phyloP scores from a whole-genome alignment of 2,888 invertebrate species.

The Nephrocerus scutellatus region DNA sequence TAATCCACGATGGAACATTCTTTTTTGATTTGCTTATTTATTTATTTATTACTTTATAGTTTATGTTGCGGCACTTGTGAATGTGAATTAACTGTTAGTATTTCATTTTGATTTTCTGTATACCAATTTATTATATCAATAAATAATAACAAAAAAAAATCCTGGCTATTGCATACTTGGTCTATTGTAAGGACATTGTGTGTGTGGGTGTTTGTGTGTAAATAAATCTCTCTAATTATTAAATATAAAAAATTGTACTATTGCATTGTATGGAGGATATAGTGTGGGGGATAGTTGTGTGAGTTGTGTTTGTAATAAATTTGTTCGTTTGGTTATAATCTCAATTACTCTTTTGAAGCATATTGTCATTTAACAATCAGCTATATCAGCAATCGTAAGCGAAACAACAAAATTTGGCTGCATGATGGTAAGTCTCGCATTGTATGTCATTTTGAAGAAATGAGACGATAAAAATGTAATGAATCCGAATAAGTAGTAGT shows the following conservation, averaged over 20 bases:
- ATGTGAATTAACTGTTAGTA: slow-evolving; percentile 26
- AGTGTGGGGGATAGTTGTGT: slow-evolving; percentile 19
- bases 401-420: too few relatives aligned
- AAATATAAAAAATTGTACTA: slow-evolving; percentile 46
- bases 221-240: slow-evolving; percentile 35
- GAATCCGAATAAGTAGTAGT: too few relatives aligned
- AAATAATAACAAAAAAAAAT: slow-evolving; percentile 28
- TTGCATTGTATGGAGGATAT: slow-evolving; percentile 47
- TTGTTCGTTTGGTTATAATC: too few relatives aligned
- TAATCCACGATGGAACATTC: too few relatives aligned
- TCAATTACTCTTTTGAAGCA: too few relatives aligned
- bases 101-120: slow-evolving; percentile 1
- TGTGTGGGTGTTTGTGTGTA: slow-evolving; percentile 40
- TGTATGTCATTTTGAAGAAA: too few relatives aligned
- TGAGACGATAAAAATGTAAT: too few relatives aligned
- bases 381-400: too few relatives aligned
- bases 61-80: slow-evolving; percentile 31
- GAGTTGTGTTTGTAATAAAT: slow-evolving; percentile 24
- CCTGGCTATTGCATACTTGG: slow-evolving; percentile 46
- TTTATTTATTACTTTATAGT: slow-evolving; percentile 23
- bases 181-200: slow-evolving; percentile 43
- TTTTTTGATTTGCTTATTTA: slow-evolving; percentile 8
- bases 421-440: too few relatives aligned
- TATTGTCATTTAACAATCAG: too few relatives aligned
- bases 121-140: slow-evolving; percentile 7